These are phyloP conservation scores for Lithophane semibrunnea DNA, from an alignment of 2,888 invertebrate species.

Conservation along the genomic window DNA sequence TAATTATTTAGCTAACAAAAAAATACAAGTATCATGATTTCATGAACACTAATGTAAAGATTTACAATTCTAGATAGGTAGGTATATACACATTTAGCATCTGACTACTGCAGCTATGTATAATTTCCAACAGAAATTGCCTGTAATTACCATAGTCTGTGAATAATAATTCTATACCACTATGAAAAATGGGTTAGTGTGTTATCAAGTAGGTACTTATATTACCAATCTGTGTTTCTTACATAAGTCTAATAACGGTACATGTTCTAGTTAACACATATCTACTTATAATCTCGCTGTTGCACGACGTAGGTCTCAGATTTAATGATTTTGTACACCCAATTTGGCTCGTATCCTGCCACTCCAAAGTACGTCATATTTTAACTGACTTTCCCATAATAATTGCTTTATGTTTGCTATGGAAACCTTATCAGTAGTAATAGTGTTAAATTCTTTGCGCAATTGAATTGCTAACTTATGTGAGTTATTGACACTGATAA, in stretches of 20 bases:
- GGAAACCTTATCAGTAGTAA: neutral
- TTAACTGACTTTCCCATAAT: neutral
- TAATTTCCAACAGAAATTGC: constrained; percentile 26
- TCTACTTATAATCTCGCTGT: neutral
- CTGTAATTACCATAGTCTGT: constrained; percentile 17
- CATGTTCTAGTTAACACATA: neutral
- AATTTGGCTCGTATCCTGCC: neutral
- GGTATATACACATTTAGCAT: neutral
- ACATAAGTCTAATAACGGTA: neutral
- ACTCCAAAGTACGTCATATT: neutral
- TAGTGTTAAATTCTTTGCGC: neutral
- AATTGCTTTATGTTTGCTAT: neutral
- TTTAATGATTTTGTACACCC: neutral
- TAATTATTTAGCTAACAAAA: neutral
- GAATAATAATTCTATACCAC: constrained; percentile 30
- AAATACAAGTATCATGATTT: neutral
- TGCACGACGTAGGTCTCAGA: neutral
- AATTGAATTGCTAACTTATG: neutral
- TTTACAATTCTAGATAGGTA: constrained; percentile 12
- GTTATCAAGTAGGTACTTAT: constrained; percentile 1
- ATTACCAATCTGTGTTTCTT: constrained; percentile 22
- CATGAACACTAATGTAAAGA: neutral
- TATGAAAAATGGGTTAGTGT: constrained; percentile 11
- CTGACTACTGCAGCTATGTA: neutral
- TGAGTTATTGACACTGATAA: neutral